Base-by-base conservation (phyloP, 2,797 vertebrate species). In the Pangasius larnaudii region DNA sequence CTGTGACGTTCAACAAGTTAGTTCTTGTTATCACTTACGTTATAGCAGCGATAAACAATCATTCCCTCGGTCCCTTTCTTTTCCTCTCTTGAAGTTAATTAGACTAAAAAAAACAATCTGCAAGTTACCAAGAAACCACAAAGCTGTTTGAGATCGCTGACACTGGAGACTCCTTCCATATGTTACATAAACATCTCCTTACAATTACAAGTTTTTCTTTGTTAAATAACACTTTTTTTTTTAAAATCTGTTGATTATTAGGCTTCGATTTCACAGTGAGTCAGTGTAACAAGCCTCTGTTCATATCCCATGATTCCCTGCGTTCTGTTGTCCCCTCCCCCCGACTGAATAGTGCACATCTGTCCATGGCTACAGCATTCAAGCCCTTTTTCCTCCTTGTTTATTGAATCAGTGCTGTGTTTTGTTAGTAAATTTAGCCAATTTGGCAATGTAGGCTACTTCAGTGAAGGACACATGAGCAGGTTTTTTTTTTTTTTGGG, bases 371-470 rank as follows among this genome's bases (percentile, higher is more conserved):
- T 88, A 84, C 51, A 67, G 77, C 0, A 51, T 49, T 16, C 11
- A 59, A 30, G 42, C 39, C 78, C 36, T 78, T 51, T 83, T 85
- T 51, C 88, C 69, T 80, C 19, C 46, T 72, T 85, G 77, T 86
- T 91, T 81, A 82, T 84, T 90, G 89, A 87, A 42, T 39, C 74
- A 75, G 77, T 49, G 74, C 78, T 63, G 24, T 85, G 85, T 63
- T 88, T 90, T 49, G 75, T 88, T 89, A 77, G 87, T 69, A 87
- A 91, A 89, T 87, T 85, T 87, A 86, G 80, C 74, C 74, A 87
- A 83, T 42, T 72, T 42, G 69, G 36, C 36, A 9, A 39, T 1
- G 8, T 11, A 39, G 36, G 36, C 69, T 72, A 7, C 33, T 18
- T 71, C 7, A 71, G 36, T 39, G 67, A 39, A 19, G 67, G 18